phyloP scores from a whole-genome alignment of 1,140 invertebrate genomes.

The Formica selysi region DNA sequence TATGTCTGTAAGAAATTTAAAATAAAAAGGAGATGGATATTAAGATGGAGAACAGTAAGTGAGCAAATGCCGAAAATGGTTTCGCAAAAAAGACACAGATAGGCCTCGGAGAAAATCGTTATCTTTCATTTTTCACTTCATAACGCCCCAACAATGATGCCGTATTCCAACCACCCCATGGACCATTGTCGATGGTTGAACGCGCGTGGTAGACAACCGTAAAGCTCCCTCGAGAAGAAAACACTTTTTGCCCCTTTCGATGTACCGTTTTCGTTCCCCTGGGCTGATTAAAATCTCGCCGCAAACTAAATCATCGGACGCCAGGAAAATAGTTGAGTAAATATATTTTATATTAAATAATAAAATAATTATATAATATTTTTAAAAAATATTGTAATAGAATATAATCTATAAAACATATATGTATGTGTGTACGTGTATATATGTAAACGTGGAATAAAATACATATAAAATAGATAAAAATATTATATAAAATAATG shows the following conservation, averaged over 20 bases:
- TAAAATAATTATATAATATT: neutral
- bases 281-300: neutral
- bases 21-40: neutral
- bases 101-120: slow-evolving; percentile 74
- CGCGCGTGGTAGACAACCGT: slow-evolving; percentile 4
- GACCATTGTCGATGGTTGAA: slow-evolving; percentile 27
- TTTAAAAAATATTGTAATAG: neutral
- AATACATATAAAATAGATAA: too few relatives aligned
- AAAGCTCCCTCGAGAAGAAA: neutral
- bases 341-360: slow-evolving; percentile 9
- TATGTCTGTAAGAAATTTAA: slow-evolving; percentile 5
- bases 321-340: neutral
- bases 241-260: neutral
- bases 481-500: neutral
- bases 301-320: neutral
- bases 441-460: too few relatives aligned
- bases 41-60: neutral
- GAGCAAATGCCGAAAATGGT: neutral
- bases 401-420: neutral
- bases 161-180: slow-evolving; percentile 56
- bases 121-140: slow-evolving; percentile 83
- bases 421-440: too few relatives aligned
- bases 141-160: slow-evolving; percentile 80
- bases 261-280: neutral
- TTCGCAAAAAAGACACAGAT: neutral